These are phyloP conservation scores for Knipowitschia caucasica DNA, from an alignment of 2,797 vertebrate species.

Conservation along the genomic window DNA sequence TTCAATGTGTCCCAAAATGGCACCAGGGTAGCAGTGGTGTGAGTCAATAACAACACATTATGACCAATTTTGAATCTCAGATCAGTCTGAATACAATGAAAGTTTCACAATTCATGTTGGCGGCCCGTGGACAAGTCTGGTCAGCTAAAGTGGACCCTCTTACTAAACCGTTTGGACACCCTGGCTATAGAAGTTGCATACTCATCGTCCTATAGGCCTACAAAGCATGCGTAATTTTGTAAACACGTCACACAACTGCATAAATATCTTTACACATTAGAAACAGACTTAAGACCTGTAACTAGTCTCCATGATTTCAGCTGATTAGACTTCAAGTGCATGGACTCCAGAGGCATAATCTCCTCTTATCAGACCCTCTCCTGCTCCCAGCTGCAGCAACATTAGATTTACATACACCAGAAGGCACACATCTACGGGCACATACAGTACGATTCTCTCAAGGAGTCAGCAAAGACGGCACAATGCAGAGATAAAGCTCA, in stretches of 20 bases:
- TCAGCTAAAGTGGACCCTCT: too few species aligned
- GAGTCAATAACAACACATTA: too few species aligned
- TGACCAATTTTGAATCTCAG: too few species aligned
- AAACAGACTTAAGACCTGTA: neutral
- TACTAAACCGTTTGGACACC: too few species aligned
- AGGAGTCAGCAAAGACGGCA: neutral
- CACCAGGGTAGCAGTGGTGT: too few species aligned
- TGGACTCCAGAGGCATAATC: slow-evolving; percentile 43
- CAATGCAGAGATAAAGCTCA: neutral
- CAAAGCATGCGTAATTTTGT: too few species aligned
- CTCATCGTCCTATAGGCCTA: too few species aligned
- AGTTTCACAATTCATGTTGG: too few species aligned
- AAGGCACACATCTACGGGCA: neutral
- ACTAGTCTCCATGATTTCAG: slow-evolving; percentile 52
- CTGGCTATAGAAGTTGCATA: too few species aligned
- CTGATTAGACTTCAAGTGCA: slow-evolving; percentile 47
- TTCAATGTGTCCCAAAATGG: too few species aligned
- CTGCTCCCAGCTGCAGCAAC: slow-evolving; percentile 26
- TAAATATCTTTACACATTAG: neutral
- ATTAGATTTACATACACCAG: slow-evolving; percentile 30
- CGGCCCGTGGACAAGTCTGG: too few species aligned
- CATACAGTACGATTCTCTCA: neutral
- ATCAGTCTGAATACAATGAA: too few species aligned
- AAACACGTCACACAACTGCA: neutral
- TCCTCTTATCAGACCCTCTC: slow-evolving; percentile 41